Percentiles rank a stretch among this genome's conserved stretches.
Evolutionary conservation across 1,140 invertebrate species (phyloP).

Genomic region (Pseudachorutes palmiensis): DNA sequence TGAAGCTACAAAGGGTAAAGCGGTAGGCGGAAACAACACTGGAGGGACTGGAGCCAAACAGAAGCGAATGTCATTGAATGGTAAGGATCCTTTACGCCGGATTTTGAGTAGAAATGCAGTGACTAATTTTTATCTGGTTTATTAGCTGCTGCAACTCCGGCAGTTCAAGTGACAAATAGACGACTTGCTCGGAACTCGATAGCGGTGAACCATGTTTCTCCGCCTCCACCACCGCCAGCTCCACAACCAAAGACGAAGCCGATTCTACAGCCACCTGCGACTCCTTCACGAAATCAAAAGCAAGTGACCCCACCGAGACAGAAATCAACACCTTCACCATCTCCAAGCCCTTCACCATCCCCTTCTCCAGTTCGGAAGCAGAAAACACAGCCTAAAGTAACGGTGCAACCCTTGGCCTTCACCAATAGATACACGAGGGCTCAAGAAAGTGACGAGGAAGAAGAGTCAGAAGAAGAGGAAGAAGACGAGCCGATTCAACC

Average conservation of each 20-base stretch:
- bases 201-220: not conserved
- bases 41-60: not conserved
- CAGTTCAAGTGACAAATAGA: not conserved
- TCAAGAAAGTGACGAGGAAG: conserved; percentile 7
- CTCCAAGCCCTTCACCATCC: not conserved
- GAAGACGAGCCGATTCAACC: not conserved
- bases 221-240: not conserved
- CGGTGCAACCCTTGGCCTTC: not conserved
- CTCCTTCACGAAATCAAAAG: not conserved
- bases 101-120: not conserved
- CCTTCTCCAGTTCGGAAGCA: not conserved
- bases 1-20: not conserved
- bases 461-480: conserved; percentile 9
- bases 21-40: conserved; percentile 7
- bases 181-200: conserved; percentile 1
- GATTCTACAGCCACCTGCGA: not conserved
- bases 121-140: not conserved
- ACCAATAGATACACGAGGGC: not conserved
- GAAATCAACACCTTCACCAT: not conserved
- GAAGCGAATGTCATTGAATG: not conserved
- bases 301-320: not conserved
- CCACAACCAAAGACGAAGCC: not conserved
- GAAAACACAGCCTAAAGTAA: not conserved
- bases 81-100: not conserved
- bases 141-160: not conserved